phyloP scores from a whole-genome alignment of 30 jellyfish, hydroid and myxozoan genomes.

The Turritopsis rubra region DNA sequence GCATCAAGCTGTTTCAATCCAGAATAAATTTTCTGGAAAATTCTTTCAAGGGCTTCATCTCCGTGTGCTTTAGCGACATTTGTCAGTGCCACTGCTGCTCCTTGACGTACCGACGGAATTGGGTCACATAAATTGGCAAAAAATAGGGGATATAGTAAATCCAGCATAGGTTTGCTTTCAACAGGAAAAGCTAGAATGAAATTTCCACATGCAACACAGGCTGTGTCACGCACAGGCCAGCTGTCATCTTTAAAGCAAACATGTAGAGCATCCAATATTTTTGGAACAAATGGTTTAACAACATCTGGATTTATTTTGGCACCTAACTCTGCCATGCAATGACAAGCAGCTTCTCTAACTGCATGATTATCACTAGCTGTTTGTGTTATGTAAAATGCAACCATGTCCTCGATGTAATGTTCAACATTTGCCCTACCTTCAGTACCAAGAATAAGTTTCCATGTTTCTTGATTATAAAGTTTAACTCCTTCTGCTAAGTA shows the following conservation, averaged over 20 bases:
- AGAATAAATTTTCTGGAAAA: slow-evolving; percentile 38
- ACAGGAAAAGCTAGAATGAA: slow-evolving; percentile 70
- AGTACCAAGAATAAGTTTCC: slow-evolving; percentile 79
- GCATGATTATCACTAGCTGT: slow-evolving; percentile 96
- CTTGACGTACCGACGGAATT: slow-evolving; percentile 95
- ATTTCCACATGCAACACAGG: slow-evolving; percentile 98
- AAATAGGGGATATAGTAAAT: slow-evolving; percentile 73
- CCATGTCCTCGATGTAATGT: slow-evolving; percentile 44
- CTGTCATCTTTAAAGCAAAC: slow-evolving; percentile 96
- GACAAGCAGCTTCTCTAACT: slow-evolving; percentile 99
- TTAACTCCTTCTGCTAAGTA: slow-evolving; percentile 97
- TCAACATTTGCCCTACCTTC: slow-evolving; percentile 78
- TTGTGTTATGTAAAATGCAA: slow-evolving; percentile 66
- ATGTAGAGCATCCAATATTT: slow-evolving; percentile 58
- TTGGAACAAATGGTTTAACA: slow-evolving; percentile 61
- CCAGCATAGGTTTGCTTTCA: slow-evolving; percentile 49
- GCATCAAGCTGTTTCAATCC: slow-evolving; percentile 48
- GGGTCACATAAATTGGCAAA: slow-evolving; percentile 84
- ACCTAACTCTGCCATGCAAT: slow-evolving; percentile 97
- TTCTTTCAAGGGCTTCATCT: slow-evolving; percentile 40
- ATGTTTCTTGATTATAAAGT: slow-evolving; percentile 85
- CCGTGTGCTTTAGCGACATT: slow-evolving; percentile 76
- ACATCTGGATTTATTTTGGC: slow-evolving; percentile 44
- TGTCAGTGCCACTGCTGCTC: slow-evolving; percentile 91
- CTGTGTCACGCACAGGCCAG: slow-evolving; percentile 99